Evolutionary conservation across 2,797 vertebrate species (phyloP).

Genomic region (Myoxocephalus aenaeus): DNA sequence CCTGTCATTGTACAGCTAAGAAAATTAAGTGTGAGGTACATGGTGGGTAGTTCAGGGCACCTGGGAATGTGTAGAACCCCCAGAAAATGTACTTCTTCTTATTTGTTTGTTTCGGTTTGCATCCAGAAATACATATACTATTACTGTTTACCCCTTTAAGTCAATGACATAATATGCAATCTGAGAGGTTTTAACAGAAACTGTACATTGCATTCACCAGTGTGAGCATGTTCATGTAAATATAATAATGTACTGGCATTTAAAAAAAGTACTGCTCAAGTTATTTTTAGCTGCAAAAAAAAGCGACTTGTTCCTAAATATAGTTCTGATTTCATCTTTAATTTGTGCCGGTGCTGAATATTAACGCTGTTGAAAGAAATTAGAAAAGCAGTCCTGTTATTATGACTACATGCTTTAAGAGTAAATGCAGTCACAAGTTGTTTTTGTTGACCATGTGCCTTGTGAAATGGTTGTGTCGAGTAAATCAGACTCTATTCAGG

Average conservation of each 20-base stretch:
- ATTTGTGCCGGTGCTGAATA: conserved; percentile 27
- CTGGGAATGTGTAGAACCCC: background rate
- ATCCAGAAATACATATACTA: background rate
- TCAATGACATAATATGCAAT: background rate
- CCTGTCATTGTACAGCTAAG: background rate
- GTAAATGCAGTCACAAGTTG: background rate
- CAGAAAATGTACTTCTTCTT: background rate
- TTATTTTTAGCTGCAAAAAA: conserved; percentile 46
- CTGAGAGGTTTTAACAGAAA: background rate
- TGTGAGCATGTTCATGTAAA: background rate
- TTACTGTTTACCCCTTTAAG: background rate
- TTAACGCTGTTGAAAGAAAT: background rate
- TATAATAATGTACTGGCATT: background rate
- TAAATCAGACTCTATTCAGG: conserved; percentile 12
- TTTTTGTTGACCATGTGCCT: background rate
- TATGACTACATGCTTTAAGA: background rate
- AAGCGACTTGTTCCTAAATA: conserved; percentile 42
- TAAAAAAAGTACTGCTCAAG: background rate
- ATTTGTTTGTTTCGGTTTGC: background rate
- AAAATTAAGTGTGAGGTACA: background rate
- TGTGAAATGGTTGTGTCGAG: background rate
- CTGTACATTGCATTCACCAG: background rate
- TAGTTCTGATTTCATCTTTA: conserved; percentile 42
- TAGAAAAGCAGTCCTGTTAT: conserved; percentile 9
- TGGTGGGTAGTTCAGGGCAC: background rate